These are phyloP conservation scores for Neosilurus mollespiculum DNA, from an alignment of 2,797 vertebrate species.

Conservation along the genomic window DNA sequence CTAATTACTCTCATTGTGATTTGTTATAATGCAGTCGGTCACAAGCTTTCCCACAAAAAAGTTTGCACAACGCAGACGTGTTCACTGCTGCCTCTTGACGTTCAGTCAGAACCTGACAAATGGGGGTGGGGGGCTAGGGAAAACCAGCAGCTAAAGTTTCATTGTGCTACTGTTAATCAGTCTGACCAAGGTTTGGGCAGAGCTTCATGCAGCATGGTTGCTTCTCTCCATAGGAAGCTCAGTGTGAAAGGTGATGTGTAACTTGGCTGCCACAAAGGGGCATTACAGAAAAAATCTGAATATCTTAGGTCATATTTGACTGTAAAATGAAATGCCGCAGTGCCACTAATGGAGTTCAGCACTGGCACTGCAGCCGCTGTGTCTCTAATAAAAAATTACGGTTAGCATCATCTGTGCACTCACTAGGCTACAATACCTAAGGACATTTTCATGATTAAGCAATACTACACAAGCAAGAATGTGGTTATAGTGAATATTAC, in stretches of 20 bases:
- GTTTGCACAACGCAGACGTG: not conserved
- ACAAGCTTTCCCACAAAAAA: not conserved
- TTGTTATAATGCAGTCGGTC: constrained; percentile 15
- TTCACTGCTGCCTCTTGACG: constrained; percentile 14
- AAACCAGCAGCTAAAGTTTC: constrained; percentile 55
- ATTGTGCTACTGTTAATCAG: constrained; percentile 62
- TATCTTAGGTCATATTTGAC: constrained; percentile 25
- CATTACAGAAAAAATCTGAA: constrained; percentile 32
- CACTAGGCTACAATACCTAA: not conserved
- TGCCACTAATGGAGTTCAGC: not conserved
- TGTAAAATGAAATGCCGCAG: constrained; percentile 19
- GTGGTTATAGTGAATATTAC: not conserved
- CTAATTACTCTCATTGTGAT: constrained; percentile 20
- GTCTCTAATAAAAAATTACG: not conserved
- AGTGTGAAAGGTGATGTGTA: constrained; percentile 43
- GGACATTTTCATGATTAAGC: constrained; percentile 10
- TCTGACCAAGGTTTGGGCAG: constrained; percentile 51
- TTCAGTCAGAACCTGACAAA: not conserved
- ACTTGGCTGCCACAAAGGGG: constrained; percentile 40
- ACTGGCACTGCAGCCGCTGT: not conserved
- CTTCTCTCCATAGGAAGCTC: constrained; percentile 31
- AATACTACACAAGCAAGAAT: not conserved
- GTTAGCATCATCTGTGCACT: not conserved
- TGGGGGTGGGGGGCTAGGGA: not conserved
- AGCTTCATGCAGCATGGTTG: constrained; percentile 31